Base-by-base conservation (phyloP, 2,113 vertebrate genomes). In the Abramis brama region DNA sequence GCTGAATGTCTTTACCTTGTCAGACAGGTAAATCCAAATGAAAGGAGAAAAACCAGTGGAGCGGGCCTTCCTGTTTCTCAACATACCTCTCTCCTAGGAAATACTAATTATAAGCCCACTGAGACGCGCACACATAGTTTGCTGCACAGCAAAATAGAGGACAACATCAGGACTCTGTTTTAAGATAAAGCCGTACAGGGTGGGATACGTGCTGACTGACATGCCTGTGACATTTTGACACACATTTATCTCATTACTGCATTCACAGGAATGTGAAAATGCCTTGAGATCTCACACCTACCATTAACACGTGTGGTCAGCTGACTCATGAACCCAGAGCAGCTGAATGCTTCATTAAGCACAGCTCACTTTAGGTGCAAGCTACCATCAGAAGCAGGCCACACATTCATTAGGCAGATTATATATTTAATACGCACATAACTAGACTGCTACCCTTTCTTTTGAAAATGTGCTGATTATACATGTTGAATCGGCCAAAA, bases 61-160 rank as follows among this genome's bases (percentile, higher is more conserved):
- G 91, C 94, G 86, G 91, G 93, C 90, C 93, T 66, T 45, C 39
- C 43, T 87, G 86, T 88, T 47, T 64, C 47, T 84, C 90, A 89
- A 92, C 90, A 91, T 68, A 88, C 78, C 89, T 85, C 83, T 57
- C 64, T 87, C 87, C 3, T 86, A 57, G 39, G 10, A 57, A 59
- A 82, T 39, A 59, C 30, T 17, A 8, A 52, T 39, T 77, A 66
- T 21, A 21, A 57, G 39, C 39, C 52, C 83, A 75, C 82, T 21
- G n/a, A 57, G 62, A 47, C 62, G 23, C 0, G 6, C 27, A 25
- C 88, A 79, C 66, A 92, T 91, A 93, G 87, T 91, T 89, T 86
- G 86, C 47, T 11, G 21, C 30, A 85, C 27, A 66, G 19, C 71
- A 50, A 52, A 75, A 27, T 2, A 27, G 33, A 82, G 43, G 27